A percentile compares a stretch with the other conserved stretches of the same genome.
These are phyloP conservation scores for Drosophila hamatofila DNA, from an alignment of 2,888 invertebrate genomes.

Conservation along the genomic window DNA sequence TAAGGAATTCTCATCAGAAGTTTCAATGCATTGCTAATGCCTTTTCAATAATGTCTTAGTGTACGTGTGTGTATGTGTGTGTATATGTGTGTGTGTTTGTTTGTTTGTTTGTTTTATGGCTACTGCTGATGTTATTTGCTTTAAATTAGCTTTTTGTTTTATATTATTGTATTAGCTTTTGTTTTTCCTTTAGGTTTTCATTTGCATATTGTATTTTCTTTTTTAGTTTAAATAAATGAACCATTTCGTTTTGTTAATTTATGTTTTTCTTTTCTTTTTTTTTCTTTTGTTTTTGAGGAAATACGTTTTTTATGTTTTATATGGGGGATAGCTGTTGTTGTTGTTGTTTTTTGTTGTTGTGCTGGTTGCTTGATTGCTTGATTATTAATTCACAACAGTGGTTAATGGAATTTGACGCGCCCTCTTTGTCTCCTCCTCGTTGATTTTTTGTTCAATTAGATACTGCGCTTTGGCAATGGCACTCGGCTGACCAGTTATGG, in stretches of 20 bases:
- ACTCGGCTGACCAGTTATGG: constrained; percentile 95
- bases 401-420: constrained; percentile 94
- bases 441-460: constrained; percentile 98
- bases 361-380: constrained; percentile 60
- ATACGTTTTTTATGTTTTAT: constrained; percentile 25
- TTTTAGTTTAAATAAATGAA: constrained; percentile 35
- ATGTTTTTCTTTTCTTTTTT: constrained; percentile 4
- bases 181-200: constrained; percentile 21
- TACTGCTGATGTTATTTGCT: constrained; percentile 36
- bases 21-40: constrained; percentile 20
- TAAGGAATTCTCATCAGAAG: constrained; percentile 23
- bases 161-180: constrained; percentile 19
- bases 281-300: constrained; percentile 32
- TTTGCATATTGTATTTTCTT: constrained; percentile 8
- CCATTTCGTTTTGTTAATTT: constrained; percentile 31
- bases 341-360: constrained; percentile 57
- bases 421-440: constrained; percentile 97
- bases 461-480: constrained; percentile 96
- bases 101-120: constrained; percentile 28
- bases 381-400: constrained; percentile 85
- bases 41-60: constrained; percentile 3
- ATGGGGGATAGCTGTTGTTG: constrained; percentile 27
- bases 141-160: constrained; percentile 17
- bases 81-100: constrained; percentile 2
- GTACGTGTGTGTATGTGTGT: constrained; percentile 18